Conservation (phyloP, 2,113 vertebrate genomes). For the Oncorhynchus nerka region DNA sequence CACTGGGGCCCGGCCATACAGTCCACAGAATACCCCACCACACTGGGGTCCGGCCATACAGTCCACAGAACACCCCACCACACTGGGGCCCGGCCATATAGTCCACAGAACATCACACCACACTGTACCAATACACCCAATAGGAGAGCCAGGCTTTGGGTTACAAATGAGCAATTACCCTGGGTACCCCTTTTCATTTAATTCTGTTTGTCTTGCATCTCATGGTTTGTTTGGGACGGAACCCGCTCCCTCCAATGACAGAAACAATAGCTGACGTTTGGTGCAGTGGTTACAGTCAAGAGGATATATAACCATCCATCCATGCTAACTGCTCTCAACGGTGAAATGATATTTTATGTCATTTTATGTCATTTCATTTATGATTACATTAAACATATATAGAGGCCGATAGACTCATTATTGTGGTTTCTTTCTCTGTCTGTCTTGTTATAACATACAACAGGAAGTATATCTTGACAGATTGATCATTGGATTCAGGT, state of each 20-base stretch:
- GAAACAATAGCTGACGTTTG: slow-evolving; percentile 42
- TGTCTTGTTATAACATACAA: slow-evolving; percentile 7
- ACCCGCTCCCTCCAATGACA: slow-evolving; percentile 31
- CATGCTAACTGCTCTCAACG: neutral
- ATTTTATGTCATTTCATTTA: neutral
- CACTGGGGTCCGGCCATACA: slow-evolving; percentile 25
- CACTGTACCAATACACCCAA: slow-evolving; percentile 48
- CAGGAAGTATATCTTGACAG: neutral
- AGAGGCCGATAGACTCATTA: neutral
- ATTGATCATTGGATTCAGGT: slow-evolving; percentile 22
- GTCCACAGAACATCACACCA: slow-evolving; percentile 28
- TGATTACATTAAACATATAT: slow-evolving; percentile 8
- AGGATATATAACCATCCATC: slow-evolving; percentile 5
- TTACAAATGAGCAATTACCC: slow-evolving; percentile 64
- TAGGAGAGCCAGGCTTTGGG: slow-evolving; percentile 45
- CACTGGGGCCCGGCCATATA: slow-evolving; percentile 27
- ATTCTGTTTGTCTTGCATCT: slow-evolving; percentile 64
- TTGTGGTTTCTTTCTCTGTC: neutral
- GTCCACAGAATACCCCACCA: slow-evolving; percentile 28
- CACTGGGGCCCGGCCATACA: too few species aligned
- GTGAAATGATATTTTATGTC: neutral
- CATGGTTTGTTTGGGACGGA: slow-evolving; percentile 40
- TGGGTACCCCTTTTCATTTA: slow-evolving; percentile 48
- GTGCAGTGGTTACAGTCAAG: slow-evolving; percentile 14
- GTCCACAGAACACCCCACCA: slow-evolving; percentile 11